Conservation (phyloP, 2,888 invertebrate genomes). For the Apamea epomidion region DNA sequence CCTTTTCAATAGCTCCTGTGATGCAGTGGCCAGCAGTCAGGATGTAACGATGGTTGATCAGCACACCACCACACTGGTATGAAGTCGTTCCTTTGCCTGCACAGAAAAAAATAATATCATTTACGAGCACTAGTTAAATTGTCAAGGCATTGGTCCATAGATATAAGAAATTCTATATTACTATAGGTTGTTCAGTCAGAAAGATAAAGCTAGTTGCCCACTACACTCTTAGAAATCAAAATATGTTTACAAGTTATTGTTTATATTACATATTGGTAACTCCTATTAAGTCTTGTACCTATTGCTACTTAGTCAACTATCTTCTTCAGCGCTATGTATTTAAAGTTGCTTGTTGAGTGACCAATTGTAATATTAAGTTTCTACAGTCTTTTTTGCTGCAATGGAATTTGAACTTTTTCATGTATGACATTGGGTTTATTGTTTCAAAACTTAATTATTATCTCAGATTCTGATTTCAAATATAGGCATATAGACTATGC, state of each 20-base stretch:
- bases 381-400: neutral
- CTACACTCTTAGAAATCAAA: neutral
- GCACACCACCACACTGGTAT: conserved; percentile 91
- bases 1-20: conserved; percentile 84
- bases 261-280: neutral
- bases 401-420: neutral
- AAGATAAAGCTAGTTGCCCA: neutral
- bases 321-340: neutral
- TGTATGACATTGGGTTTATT: neutral
- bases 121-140: neutral
- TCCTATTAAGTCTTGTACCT: neutral
- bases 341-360: neutral
- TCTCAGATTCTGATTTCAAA: neutral
- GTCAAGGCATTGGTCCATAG: neutral
- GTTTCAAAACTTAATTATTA: too few species aligned
- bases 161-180: too few species aligned
- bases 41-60: conserved; percentile 90
- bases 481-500: neutral
- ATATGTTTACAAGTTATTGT: neutral
- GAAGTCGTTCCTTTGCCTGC: conserved; percentile 77
- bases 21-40: conserved; percentile 92
- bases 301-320: neutral
- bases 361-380: neutral
- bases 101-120: neutral
- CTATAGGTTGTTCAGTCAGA: neutral